Evolutionary conservation across 2,113 vertebrate genomes (phyloP).

Genomic region (Misgurnus anguillicaudatus): DNA sequence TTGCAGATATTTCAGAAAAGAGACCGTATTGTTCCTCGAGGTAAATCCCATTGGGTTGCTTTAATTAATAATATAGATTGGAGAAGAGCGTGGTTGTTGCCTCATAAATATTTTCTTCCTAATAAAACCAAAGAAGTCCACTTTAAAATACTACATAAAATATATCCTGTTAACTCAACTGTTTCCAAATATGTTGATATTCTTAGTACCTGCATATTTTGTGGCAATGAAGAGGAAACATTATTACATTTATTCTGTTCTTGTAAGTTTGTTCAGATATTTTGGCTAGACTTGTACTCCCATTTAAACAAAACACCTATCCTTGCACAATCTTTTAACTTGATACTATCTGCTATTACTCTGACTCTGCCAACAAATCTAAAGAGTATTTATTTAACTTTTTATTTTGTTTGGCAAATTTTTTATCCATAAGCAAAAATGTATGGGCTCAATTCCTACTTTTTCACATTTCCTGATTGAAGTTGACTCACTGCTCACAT

Average conservation of each 20-base stretch:
- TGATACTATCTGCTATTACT: not conserved
- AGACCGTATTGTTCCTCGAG: not conserved
- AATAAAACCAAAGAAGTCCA: not conserved
- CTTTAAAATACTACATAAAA: not conserved
- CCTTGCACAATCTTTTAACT: not conserved
- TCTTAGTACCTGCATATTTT: not conserved
- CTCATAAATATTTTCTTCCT: not conserved
- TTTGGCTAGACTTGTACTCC: not conserved
- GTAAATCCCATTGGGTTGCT: not conserved
- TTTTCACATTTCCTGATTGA: too few relatives aligned
- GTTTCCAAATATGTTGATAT: not conserved
- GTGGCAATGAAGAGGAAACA: not conserved
- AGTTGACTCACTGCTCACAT: too few relatives aligned
- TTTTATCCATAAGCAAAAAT: too few relatives aligned
- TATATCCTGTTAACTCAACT: not conserved
- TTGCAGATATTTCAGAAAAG: not conserved
- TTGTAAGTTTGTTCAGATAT: not conserved
- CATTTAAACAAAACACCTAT: not conserved
- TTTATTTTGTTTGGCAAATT: too few relatives aligned
- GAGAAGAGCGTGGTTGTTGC: not conserved
- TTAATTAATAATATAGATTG: not conserved
- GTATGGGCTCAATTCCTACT: too few relatives aligned
- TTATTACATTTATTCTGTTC: not conserved
- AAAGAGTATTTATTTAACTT: too few relatives aligned
- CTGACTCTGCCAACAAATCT: not conserved